These are phyloP conservation scores for Parascotia fuliginaria DNA, from an alignment of 2,888 invertebrate genomes.

Conservation along the genomic window DNA sequence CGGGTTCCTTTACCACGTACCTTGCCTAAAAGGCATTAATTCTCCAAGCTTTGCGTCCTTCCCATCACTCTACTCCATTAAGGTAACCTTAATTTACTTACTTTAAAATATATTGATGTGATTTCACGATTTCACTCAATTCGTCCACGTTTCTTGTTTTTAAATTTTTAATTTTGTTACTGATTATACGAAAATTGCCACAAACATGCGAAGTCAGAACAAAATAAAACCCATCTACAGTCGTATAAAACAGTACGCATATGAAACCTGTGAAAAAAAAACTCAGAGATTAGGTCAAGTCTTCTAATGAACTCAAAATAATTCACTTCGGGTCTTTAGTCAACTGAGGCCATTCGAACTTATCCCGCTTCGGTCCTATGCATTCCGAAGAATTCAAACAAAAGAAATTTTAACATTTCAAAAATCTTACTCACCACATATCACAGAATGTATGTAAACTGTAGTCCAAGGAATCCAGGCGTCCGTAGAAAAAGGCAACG, in stretches of 20 bases:
- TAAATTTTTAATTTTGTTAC: constrained; percentile 54
- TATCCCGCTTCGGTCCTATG: no score
- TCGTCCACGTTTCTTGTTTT: constrained; percentile 34
- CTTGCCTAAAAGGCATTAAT: no score
- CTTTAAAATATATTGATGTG: constrained; percentile 70
- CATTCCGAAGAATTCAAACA: no score
- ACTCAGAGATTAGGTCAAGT: no score
- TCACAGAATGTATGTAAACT: constrained; percentile 58
- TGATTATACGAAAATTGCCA: constrained; percentile 62
- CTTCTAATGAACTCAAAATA: no score
- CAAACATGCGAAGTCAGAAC: constrained; percentile 69
- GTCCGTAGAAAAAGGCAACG: constrained; percentile 65
- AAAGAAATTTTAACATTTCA: background rate
- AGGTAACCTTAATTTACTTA: constrained; percentile 57
- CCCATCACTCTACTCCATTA: no score
- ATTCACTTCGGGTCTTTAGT: no score
- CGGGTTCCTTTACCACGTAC: no score
- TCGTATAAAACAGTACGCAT: constrained; percentile 63
- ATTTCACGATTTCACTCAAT: constrained; percentile 57
- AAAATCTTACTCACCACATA: constrained; percentile 55
- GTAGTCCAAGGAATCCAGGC: constrained; percentile 60
- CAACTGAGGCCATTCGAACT: no score
- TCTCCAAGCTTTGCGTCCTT: no score
- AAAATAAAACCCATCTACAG: constrained; percentile 67
- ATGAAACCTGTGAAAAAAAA: constrained; percentile 59